Conservation (phyloP, 1,140 invertebrate species). For the Galendromus occidentalis region DNA sequence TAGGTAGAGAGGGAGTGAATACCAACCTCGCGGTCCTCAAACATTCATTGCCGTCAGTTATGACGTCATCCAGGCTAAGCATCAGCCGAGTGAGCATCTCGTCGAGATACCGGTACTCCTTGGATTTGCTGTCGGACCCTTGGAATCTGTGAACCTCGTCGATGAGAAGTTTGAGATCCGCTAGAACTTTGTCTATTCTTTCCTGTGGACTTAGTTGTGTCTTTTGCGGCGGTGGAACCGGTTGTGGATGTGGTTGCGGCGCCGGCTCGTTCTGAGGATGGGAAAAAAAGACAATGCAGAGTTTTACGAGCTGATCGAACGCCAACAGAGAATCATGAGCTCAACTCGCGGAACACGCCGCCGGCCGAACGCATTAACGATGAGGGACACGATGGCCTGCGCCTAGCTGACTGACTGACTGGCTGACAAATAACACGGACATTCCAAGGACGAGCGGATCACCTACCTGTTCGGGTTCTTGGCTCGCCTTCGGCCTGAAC, state of each 20-base stretch:
- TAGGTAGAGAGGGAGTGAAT: background rate
- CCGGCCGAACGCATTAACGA: too few species aligned
- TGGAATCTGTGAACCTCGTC: slow-evolving; percentile 51
- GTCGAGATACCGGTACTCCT: slow-evolving; percentile 67
- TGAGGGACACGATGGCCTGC: too few species aligned
- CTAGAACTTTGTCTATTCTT: slow-evolving; percentile 52
- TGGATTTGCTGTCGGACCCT: slow-evolving; percentile 49
- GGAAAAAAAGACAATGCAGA: too few species aligned
- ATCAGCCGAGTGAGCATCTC: slow-evolving; percentile 84
- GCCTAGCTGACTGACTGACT: too few species aligned
- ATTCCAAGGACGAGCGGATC: background rate
- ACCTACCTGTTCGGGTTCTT: background rate
- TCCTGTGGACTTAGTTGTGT: slow-evolving; percentile 30
- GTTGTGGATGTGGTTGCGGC: slow-evolving; percentile 29
- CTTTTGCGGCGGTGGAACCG: slow-evolving; percentile 32
- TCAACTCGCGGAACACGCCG: too few species aligned
- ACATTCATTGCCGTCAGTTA: slow-evolving; percentile 64
- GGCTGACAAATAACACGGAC: too few species aligned
- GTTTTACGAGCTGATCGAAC: too few species aligned
- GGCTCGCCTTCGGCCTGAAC: background rate
- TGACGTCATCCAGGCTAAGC: slow-evolving; percentile 71
- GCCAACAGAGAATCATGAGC: too few species aligned
- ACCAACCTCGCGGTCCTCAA: background rate
- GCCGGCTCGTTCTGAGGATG: slow-evolving; percentile 14
- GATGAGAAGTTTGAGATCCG: slow-evolving; percentile 54